Percentiles rank a stretch among this genome's conserved stretches.
These are phyloP conservation scores for Parotia lawesii DNA, from an alignment of 2,113 vertebrate species.

Conservation along the genomic window DNA sequence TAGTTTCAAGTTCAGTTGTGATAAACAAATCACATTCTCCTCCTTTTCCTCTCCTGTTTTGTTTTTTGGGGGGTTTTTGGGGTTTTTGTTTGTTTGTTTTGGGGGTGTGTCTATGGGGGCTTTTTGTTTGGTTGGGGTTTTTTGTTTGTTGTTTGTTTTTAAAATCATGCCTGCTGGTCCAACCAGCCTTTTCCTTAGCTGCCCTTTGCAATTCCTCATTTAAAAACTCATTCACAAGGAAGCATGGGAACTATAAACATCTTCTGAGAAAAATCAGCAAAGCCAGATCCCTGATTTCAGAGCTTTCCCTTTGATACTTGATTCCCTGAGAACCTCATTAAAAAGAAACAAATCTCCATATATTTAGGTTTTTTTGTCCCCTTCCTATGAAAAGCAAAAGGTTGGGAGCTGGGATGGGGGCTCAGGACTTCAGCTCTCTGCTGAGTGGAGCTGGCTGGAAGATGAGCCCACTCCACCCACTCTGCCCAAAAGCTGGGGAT, in stretches of 20 bases:
- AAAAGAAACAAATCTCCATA: neutral
- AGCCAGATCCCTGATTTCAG: neutral
- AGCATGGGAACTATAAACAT: neutral
- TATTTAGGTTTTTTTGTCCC: neutral
- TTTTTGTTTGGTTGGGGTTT: neutral
- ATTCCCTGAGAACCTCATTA: neutral
- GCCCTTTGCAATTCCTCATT: neutral
- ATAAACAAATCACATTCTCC: constrained; percentile 37
- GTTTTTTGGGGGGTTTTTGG: neutral
- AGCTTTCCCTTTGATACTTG: neutral
- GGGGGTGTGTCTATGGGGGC: too few species aligned
- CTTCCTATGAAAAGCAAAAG: neutral
- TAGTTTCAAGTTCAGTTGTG: constrained; percentile 20
- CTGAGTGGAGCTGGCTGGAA: neutral
- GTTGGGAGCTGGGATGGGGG: neutral
- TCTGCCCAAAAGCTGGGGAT: neutral
- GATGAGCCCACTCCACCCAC: neutral
- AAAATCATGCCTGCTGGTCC: neutral
- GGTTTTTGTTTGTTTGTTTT: neutral
- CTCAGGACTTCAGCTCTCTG: neutral
- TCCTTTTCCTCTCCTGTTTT: neutral
- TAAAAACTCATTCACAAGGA: neutral
- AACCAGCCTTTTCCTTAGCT: neutral
- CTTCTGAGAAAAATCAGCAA: neutral
- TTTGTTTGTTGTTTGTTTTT: neutral